Conservation (phyloP, 53 echinoderm and acorn worm species). For the Henricia sp. region DNA sequence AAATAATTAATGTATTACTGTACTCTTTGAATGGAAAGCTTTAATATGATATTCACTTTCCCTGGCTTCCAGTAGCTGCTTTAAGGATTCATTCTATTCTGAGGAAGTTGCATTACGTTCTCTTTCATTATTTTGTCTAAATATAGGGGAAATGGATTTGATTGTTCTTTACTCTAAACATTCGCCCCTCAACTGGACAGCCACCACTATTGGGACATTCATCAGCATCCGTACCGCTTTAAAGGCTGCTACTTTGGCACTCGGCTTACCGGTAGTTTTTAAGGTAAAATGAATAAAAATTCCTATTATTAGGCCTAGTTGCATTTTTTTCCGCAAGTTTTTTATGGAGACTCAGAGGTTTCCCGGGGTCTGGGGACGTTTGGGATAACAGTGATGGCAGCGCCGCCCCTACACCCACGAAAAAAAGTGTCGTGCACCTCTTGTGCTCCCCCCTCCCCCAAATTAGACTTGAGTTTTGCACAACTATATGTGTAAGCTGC, state of each 20-base stretch:
- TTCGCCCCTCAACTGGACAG: constrained; percentile 77
- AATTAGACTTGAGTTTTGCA: too few relatives aligned
- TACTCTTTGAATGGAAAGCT: too few relatives aligned
- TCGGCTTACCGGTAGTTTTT: constrained; percentile 54
- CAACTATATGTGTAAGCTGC: too few relatives aligned
- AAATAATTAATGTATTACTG: too few relatives aligned
- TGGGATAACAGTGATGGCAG: too few relatives aligned
- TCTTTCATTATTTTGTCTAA: background rate
- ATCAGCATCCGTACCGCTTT: constrained; percentile 58
- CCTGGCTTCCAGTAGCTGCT: too few relatives aligned
- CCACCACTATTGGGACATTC: constrained; percentile 68
- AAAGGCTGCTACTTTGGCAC: constrained; percentile 57
- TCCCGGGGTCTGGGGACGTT: background rate
- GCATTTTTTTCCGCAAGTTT: background rate
- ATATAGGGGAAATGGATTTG: constrained; percentile 74
- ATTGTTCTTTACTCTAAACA: constrained; percentile 84
- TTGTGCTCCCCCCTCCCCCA: too few relatives aligned
- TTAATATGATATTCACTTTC: too few relatives aligned
- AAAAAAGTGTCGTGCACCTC: too few relatives aligned
- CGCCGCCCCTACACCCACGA: too few relatives aligned
- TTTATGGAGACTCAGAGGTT: background rate
- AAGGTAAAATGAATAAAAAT: constrained; percentile 9
- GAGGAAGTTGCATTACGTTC: too few relatives aligned
- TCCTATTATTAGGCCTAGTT: background rate
- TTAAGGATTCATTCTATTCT: too few relatives aligned